phyloP scores from a whole-genome alignment of 2,888 invertebrate genomes.

The Sarcophaga variegata region DNA sequence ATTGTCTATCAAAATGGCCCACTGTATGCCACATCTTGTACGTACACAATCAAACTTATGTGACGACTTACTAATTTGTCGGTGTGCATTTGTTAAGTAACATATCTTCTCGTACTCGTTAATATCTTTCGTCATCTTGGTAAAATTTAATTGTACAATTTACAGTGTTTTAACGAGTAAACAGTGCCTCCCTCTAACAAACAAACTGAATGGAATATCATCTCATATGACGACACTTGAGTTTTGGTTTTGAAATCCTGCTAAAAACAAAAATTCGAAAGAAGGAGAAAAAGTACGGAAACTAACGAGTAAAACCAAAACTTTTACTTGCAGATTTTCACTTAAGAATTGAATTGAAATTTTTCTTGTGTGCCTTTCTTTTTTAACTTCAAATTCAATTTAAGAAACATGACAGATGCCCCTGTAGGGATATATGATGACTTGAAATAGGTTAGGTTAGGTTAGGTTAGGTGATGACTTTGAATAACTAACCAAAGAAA shows the following conservation, averaged over 20 bases:
- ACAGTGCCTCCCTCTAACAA: conserved; percentile 2
- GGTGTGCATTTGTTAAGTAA: not conserved
- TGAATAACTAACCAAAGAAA: too few relatives aligned
- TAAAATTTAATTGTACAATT: conserved; percentile 49
- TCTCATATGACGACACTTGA: too few relatives aligned
- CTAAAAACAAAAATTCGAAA: conserved; percentile 16
- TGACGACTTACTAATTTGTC: not conserved
- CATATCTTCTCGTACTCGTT: not conserved
- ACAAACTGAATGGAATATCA: conserved; percentile 9
- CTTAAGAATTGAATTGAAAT: conserved; percentile 17
- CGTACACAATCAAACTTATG: not conserved
- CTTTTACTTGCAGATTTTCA: conserved; percentile 25
- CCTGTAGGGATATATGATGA: too few relatives aligned
- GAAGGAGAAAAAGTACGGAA: too few relatives aligned
- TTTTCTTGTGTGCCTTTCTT: too few relatives aligned
- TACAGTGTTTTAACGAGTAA: not conserved
- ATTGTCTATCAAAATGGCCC: too few relatives aligned
- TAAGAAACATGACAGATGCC: too few relatives aligned
- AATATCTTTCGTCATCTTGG: not conserved
- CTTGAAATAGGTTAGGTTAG: too few relatives aligned
- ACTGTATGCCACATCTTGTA: not conserved
- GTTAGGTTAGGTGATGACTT: too few relatives aligned
- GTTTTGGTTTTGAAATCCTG: conserved; percentile 17
- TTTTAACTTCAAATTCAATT: too few relatives aligned
- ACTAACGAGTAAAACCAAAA: conserved; percentile 16